Evolutionary conservation across 2,888 invertebrate species (phyloP), one percentile per base, ranked within the genome.

Genomic region (Heliconius sara): DNA sequence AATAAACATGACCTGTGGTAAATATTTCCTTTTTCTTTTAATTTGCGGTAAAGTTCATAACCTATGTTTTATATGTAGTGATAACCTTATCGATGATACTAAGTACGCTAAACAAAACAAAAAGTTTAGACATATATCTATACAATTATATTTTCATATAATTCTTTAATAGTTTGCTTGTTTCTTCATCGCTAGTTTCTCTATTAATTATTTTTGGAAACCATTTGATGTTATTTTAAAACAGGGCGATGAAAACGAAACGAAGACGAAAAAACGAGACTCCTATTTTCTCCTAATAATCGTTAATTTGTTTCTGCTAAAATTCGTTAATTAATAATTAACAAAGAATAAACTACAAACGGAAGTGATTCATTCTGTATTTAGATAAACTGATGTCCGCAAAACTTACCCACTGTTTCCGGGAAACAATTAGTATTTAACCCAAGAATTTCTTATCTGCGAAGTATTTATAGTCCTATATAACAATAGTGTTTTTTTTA

Each of bases 331-430:
- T 6, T 63, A 25, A 25, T 27, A 25, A 13, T 25, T 25, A n/a
- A 12, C 6, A 65, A 65, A 27, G 16, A 6, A 65, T n/a, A 12
- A n/a, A 7, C 0, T 25, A 10, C 6, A 16, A 47, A 25, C 70
- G 70, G 70, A 70, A 47, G 16, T 70, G 43, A 25, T 25, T 9
- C 70, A 70, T 43, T 68, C n/a, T n/a, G 9, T 16, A 47, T 27
- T 34, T 16, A 25, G 70, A 70, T 70, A 70, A 70, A 25, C 25
- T 25, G 25, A 3, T 70, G 70, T 47, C 43, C 25, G 70, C 39
- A 70, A 70, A 70, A 70, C 25, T 70, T 39, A 16, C 43, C 70
- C 25, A 25, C 68, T n/a, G 70, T 47, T 70, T 70, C 70, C 70
- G 70, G 70, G 43, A 70, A 70, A 70, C 70, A 70, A 70, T 70